Evolutionary conservation across 2,113 vertebrate species (phyloP), one percentile per base, ranked within the genome.

Genomic region (Donacobius atricapilla): DNA sequence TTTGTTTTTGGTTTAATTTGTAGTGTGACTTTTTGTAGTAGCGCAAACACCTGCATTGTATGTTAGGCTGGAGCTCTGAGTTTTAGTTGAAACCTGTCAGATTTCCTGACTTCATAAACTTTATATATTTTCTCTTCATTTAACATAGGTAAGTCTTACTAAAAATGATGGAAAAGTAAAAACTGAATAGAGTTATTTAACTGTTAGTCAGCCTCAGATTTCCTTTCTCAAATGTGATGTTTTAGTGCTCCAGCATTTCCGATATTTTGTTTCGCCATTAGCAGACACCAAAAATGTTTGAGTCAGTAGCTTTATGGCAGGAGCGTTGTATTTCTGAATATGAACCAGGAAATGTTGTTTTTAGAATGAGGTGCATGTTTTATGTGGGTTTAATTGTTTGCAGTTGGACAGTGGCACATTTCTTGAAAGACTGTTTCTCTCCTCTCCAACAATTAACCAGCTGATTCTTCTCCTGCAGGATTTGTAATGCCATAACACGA

Each of bases 401-500:
- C 63, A 73, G 42, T 60, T 71, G 45, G 39, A 47, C 42, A 30
- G 15, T 27, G 21, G 17, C 39, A 7, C 5, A 1, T 57, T 85
- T 72, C 35, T 58, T 66, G 22, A 23, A 63, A 57, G 54, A 12
- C 21, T 24, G 3, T 47, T 82, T 90, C n/a, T 71, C 39, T 79
- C 33, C 24, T 64, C 14, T 54, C 23, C 30, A 42, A 2, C 48
- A 68, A 51, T 48, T 30, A 72, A 81, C 33, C 25, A 40, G 15
- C 10, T 53, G 42, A 8, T 45, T 54, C 8, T 71, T 57, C 45
- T 86, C 44, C 57, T 48, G 35, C 92, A 99, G 99, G 97, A 97
- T 99, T 96, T 99, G 98, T 87, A 98, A 97, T 48, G 99, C 99
- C 14, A 97, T 99, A 93, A 99, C 98, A 51, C 99, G 99, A 94